A percentile compares a stretch with the other conserved stretches of the same genome.
Evolutionary conservation across 2,888 invertebrate genomes (phyloP).

Genomic region (Sturmia bella): DNA sequence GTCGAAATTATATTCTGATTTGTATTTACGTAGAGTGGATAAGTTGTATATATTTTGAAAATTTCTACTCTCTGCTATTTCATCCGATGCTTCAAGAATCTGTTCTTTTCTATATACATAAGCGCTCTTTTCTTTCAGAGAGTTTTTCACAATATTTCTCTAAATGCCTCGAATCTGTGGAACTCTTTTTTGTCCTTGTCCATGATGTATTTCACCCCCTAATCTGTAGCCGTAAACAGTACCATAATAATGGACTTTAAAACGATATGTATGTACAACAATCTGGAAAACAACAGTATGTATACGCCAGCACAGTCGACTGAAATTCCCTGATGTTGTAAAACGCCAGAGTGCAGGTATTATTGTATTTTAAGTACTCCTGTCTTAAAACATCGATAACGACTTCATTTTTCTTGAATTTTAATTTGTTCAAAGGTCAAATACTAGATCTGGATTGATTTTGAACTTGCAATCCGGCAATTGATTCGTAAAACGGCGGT

Average conservation of each 20-base stretch:
- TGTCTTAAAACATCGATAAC: slow-evolving; percentile 8
- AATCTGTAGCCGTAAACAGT: neutral
- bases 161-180: slow-evolving; percentile 9
- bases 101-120: slow-evolving; percentile 12
- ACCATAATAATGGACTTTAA: neutral
- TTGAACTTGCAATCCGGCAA: no score
- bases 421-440: no score
- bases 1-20: slow-evolving; percentile 19
- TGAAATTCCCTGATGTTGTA: neutral
- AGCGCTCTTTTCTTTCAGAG: neutral
- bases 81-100: slow-evolving; percentile 31
- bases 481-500: no score
- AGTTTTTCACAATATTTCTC: neutral
- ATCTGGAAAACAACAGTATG: slow-evolving; percentile 6
- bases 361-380: slow-evolving; percentile 20
- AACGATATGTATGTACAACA: neutral
- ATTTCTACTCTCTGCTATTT: slow-evolving; percentile 33
- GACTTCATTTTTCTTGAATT: slow-evolving; percentile 19
- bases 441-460: no score
- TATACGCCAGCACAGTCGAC: slow-evolving; percentile 1
- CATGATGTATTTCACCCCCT: neutral
- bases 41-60: slow-evolving; percentile 38
- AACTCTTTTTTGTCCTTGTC: neutral
- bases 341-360: slow-evolving; percentile 3
- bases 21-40: slow-evolving; percentile 13